Conservation (phyloP, 2,113 vertebrate genomes). For the Gorsachius goisagi region DNA sequence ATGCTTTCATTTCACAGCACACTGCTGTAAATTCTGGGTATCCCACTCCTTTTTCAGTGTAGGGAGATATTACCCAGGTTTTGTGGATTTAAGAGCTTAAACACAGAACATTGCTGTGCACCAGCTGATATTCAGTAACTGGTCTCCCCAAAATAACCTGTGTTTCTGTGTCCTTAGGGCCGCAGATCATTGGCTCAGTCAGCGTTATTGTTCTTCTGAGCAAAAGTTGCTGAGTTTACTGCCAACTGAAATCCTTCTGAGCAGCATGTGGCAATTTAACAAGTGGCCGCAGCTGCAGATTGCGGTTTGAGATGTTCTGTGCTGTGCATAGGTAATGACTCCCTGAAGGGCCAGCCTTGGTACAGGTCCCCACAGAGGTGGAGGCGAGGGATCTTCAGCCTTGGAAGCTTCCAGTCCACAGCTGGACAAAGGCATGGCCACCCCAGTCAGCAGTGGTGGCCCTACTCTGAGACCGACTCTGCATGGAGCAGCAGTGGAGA, state of each 20-base stretch:
- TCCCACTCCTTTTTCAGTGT: background rate
- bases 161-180: background rate
- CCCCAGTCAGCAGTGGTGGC: background rate
- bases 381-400: background rate
- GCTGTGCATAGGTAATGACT: background rate
- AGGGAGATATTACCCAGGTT: background rate
- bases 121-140: background rate
- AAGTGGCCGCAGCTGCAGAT: background rate
- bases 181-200: background rate
- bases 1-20: background rate
- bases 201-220: background rate
- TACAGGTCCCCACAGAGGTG: background rate
- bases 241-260: background rate
- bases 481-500: background rate
- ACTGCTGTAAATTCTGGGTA: background rate
- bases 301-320: background rate
- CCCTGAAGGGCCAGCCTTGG: background rate
- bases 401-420: background rate
- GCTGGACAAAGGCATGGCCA: background rate
- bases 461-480: background rate
- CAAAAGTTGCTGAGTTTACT: background rate
- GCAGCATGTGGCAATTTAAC: background rate
- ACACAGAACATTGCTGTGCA: background rate
- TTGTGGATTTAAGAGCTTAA: background rate
- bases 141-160: background rate